These are phyloP conservation scores for Eupithecia tripunctaria DNA, from an alignment of 2,888 invertebrate genomes.

Conservation along the genomic window DNA sequence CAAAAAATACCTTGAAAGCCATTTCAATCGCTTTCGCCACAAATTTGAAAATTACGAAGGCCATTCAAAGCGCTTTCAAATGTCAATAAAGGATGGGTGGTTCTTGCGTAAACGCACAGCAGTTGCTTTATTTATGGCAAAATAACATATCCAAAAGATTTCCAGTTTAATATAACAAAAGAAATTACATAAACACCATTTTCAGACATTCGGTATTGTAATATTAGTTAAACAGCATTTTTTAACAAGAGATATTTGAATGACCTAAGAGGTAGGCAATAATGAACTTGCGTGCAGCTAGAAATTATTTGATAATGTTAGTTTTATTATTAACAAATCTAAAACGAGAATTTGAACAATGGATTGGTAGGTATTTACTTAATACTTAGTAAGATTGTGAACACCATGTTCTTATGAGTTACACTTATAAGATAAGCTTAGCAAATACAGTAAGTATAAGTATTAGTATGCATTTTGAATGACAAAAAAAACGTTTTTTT, in stretches of 20 bases:
- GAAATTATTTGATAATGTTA: conserved; percentile 22
- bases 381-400: not conserved
- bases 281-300: conserved; percentile 39
- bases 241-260: conserved; percentile 36
- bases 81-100: too few relatives aligned
- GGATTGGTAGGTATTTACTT: not conserved
- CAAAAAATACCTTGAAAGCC: too few relatives aligned
- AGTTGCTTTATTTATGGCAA: not conserved
- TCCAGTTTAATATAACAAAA: not conserved
- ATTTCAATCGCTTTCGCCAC: too few relatives aligned
- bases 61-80: too few relatives aligned
- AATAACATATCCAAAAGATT: not conserved
- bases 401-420: conserved; percentile 11
- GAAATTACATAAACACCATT: not conserved
- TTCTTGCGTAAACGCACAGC: too few relatives aligned
- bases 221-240: conserved; percentile 24
- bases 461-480: not conserved
- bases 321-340: conserved; percentile 18
- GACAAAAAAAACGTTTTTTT: not conserved
- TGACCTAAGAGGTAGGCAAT: conserved; percentile 53
- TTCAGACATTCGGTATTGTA: not conserved
- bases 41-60: too few relatives aligned
- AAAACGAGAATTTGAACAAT: conserved; percentile 17
- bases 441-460: not conserved
- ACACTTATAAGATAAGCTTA: not conserved